Evolutionary conservation across 2,113 vertebrate species (phyloP).

Genomic region (Entelurus aequoreus): DNA sequence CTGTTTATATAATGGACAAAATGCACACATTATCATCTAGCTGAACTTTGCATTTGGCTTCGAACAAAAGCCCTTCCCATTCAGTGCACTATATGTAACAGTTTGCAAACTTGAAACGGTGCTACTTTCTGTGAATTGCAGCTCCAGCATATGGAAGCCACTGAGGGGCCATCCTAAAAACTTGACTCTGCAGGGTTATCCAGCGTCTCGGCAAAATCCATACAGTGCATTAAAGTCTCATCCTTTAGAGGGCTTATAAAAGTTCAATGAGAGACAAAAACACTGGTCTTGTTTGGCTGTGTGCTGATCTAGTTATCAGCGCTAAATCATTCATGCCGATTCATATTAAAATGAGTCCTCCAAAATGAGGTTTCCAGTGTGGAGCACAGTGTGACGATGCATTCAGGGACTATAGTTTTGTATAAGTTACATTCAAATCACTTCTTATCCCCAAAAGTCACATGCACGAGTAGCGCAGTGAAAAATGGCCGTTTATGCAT

Average conservation of each 20-base stretch:
- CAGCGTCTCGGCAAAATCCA: constrained; percentile 32
- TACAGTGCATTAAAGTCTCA: constrained; percentile 28
- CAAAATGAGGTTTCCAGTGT: no score
- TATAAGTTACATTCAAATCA: neutral
- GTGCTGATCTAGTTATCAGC: constrained; percentile 45
- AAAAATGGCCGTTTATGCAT: neutral
- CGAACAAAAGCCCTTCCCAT: no score
- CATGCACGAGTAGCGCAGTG: neutral
- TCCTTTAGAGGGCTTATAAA: constrained; percentile 27
- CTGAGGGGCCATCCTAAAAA: neutral
- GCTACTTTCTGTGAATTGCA: neutral
- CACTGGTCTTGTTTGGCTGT: constrained; percentile 39
- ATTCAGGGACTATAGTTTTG: neutral
- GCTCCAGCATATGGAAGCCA: no score
- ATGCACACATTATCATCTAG: neutral
- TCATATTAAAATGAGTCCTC: constrained; percentile 31
- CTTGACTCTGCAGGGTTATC: constrained; percentile 24
- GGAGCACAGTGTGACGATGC: neutral
- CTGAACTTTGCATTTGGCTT: neutral
- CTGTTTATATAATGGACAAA: neutral
- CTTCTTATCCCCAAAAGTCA: no score
- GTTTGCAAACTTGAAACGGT: no score
- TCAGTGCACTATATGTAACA: no score
- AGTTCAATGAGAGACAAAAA: constrained; percentile 34
- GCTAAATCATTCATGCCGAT: constrained; percentile 57